Conservation (phyloP, 2,888 invertebrate species). For the Pollenia amentaria region DNA sequence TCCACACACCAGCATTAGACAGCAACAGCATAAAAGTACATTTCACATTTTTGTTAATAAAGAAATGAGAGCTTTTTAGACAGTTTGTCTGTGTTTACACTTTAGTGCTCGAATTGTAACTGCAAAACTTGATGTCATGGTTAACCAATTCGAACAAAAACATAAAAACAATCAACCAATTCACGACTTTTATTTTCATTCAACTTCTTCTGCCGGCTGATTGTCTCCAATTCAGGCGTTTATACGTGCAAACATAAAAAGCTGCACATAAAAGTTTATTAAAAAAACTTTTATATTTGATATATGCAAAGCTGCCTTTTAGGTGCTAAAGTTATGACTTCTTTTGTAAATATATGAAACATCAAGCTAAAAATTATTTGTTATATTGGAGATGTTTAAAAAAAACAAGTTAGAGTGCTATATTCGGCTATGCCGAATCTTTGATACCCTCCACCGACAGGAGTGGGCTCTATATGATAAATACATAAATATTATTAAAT, state of each 20-base stretch:
- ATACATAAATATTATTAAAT: too few species aligned
- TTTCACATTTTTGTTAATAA: conserved; percentile 24
- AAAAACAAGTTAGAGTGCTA: too few species aligned
- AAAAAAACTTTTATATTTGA: too few species aligned
- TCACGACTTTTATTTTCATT: conserved; percentile 48
- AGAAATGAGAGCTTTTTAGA: conserved; percentile 60
- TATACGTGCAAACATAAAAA: background rate
- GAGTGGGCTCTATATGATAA: too few species aligned
- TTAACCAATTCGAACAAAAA: conserved; percentile 44
- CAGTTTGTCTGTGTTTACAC: conserved; percentile 50
- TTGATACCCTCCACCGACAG: too few species aligned
- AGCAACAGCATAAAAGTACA: conserved; percentile 6
- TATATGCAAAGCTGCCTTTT: too few species aligned
- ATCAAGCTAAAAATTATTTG: too few species aligned
- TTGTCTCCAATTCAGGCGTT: background rate
- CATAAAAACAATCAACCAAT: conserved; percentile 32
- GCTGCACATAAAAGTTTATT: too few species aligned
- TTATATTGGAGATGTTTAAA: too few species aligned
- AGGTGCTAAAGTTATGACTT: too few species aligned
- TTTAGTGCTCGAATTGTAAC: conserved; percentile 27
- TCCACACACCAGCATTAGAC: background rate
- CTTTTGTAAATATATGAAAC: too few species aligned
- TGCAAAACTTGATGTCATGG: conserved; percentile 63
- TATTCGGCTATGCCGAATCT: too few species aligned
- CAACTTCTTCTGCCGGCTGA: conserved; percentile 15